Evolutionary conservation across 2,888 invertebrate species (phyloP), one percentile per base, ranked within the genome.

Genomic region (Campoplex nolae): DNA sequence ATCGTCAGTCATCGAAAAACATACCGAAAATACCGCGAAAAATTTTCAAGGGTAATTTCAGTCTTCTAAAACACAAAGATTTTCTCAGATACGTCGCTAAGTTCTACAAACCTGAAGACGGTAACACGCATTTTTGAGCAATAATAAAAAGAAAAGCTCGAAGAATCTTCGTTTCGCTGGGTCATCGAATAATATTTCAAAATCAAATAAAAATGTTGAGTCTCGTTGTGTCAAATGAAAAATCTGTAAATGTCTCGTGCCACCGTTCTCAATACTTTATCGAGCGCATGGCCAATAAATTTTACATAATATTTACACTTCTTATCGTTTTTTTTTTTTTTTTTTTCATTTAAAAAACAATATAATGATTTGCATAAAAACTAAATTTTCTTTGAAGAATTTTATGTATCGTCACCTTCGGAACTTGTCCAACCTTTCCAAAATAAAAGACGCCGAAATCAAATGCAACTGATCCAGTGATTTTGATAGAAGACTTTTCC

Each of bases 381-480:
- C 51, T 73, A 82, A 76, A 78, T 80, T 51, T 85, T 58, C 18
- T 16, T 75, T 78, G 77, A 68, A 65, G 54, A 84, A 82, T 54
- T 80, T 73, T 73, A 65, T 67, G 68, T 85, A 73, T 85, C 88
- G 89, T 92, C 92, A 94, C 94, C 94, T 94, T 93, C 93, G 93
- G 89, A 93, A 93, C 90, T 93, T 93, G 93, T 94, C 93, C 93
- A 94, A 93, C 89, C 91, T 93, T 91, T 94, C 94, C 93, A 94
- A 93, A 93, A 94, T 92, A 93, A 93, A 94, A 94, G 93, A 93
- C 91, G 94, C 92, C 94, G 94, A 93, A 93, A 94, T 93, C 94
- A 94, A 93, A 93, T 94, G 93, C 93, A 94, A 93, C 92, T 93
- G 93, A 93, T 94, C 94, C 94, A 94, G 93, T 89, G 94, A 94